Evolutionary conservation across 2,888 invertebrate species (phyloP).

Genomic region (Rapana venosa): DNA sequence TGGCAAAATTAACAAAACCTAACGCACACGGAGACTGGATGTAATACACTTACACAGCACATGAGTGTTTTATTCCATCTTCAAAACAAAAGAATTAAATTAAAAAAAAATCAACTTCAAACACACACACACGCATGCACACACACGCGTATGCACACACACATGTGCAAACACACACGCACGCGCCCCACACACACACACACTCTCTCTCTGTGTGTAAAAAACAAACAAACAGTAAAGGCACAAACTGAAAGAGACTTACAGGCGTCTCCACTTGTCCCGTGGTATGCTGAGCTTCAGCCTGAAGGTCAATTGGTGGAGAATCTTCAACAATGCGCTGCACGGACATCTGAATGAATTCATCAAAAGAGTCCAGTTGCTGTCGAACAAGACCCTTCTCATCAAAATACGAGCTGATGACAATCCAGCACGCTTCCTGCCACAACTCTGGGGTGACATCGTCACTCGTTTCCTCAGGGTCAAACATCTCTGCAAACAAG

Average conservation of each 20-base stretch:
- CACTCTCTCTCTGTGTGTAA: too few species aligned
- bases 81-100: too few species aligned
- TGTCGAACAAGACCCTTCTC: slow-evolving; percentile 99
- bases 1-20: too few species aligned
- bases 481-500: slow-evolving; percentile 60
- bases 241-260: slow-evolving; percentile 51
- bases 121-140: too few species aligned
- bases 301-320: slow-evolving; percentile 96
- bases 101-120: too few species aligned
- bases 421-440: slow-evolving; percentile 99
- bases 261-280: slow-evolving; percentile 86
- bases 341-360: slow-evolving; percentile 99
- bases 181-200: too few species aligned
- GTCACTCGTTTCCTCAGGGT: slow-evolving; percentile 81
- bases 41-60: too few species aligned
- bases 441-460: slow-evolving; percentile 98
- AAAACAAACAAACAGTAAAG: neutral
- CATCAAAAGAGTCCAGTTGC: slow-evolving; percentile 99
- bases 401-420: slow-evolving; percentile 99
- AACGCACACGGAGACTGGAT: too few species aligned
- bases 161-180: too few species aligned
- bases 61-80: too few species aligned
- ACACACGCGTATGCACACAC: too few species aligned
- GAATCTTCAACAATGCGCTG: slow-evolving; percentile 99
- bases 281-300: slow-evolving; percentile 97